Evolutionary conservation across 1,140 invertebrate species (phyloP).

Genomic region (Ditylenchus dipsaci): DNA sequence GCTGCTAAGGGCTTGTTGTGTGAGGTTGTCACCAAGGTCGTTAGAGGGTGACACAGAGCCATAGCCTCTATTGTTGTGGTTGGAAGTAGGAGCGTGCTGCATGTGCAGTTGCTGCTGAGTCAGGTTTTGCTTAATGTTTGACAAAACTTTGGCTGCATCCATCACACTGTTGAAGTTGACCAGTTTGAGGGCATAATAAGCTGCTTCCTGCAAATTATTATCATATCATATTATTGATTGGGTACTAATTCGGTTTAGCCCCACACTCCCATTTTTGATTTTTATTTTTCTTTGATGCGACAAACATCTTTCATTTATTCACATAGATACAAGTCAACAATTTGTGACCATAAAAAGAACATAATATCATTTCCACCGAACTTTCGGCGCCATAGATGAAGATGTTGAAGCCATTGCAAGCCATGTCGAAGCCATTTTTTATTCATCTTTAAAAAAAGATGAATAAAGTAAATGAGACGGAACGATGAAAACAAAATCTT

Average conservation of each 20-base stretch:
- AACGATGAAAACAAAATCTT: no score
- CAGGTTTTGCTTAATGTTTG: slow-evolving; percentile 16
- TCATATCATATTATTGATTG: no score
- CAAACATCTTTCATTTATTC: no score
- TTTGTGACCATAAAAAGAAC: no score
- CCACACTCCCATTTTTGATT: no score
- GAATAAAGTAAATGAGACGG: no score
- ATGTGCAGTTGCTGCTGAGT: not conserved
- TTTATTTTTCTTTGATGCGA: no score
- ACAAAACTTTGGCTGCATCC: slow-evolving; percentile 37
- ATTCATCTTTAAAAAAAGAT: no score
- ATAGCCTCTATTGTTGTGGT: not conserved
- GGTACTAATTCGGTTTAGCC: no score
- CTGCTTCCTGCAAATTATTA: slow-evolving; percentile 44
- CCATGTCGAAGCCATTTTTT: no score
- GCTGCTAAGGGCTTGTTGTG: not conserved
- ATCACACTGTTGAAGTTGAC: slow-evolving; percentile 46
- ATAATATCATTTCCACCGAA: not conserved
- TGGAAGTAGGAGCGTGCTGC: not conserved
- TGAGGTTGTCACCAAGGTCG: not conserved
- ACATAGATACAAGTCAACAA: no score
- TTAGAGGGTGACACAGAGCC: not conserved
- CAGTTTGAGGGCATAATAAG: slow-evolving; percentile 47
- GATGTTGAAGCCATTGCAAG: no score
- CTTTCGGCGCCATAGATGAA: not conserved